Conservation (phyloP, 2,888 invertebrate genomes). For the Leptinotarsa juncta region DNA sequence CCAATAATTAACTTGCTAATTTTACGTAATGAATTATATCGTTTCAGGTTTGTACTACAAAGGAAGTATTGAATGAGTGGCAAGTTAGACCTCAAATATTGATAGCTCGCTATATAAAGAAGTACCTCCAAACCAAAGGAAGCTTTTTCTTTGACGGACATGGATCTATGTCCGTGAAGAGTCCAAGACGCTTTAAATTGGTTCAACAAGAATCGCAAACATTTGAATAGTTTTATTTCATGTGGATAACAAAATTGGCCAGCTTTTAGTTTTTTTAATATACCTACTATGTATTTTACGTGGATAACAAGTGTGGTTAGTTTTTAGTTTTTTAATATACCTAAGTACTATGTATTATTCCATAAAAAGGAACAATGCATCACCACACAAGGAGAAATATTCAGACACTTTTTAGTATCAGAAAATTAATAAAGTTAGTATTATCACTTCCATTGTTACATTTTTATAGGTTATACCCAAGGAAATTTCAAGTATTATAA, state of each 20-base stretch:
- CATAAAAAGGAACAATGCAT: neutral
- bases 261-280: neutral
- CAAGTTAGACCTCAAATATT: constrained; percentile 89
- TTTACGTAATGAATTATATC: neutral
- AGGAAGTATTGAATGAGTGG: constrained; percentile 91
- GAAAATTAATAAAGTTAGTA: no score
- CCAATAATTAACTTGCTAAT: no score
- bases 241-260: neutral
- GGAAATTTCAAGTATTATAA: no score
- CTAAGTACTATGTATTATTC: no score
- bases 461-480: no score
- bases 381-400: no score
- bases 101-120: constrained; percentile 85
- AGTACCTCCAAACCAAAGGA: constrained; percentile 83
- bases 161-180: constrained; percentile 85
- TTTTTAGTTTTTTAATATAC: neutral
- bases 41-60: constrained; percentile 82
- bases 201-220: constrained; percentile 93
- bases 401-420: no score
- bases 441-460: no score
- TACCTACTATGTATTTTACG: neutral
- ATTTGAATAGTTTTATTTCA: constrained; percentile 76
- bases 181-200: constrained; percentile 87
- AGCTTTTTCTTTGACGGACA: constrained; percentile 76
- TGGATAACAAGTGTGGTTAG: neutral